Base-by-base conservation (phyloP, 2,888 invertebrate genomes). In the Pandemis cinnamomeana region DNA sequence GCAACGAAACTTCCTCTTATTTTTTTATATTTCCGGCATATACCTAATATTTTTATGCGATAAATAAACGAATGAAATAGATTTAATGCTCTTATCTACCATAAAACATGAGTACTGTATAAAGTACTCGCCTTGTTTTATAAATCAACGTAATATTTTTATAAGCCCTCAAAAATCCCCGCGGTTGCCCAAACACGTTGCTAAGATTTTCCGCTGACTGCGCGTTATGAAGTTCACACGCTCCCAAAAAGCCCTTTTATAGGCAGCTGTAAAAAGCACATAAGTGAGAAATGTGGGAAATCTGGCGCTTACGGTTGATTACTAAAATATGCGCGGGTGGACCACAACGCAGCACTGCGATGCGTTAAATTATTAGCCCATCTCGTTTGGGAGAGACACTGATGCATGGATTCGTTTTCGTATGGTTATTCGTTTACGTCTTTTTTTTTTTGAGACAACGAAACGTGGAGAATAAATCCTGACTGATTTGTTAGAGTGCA, bases 251-350 rank as follows among this genome's bases (percentile, higher is more conserved):
- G 46, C 58, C 63, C 58, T 72, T 72, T 72, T 72, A 72, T 69
- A 42, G 58, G 58, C 46, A 63, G 48, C 72, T 64, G 72, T 72
- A 72, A 72, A 72, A 72, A 72, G 41, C 68, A 60, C 69, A 68
- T 46, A 55, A 68, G 46, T 58, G 27, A 48, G 48, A 20, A 58
- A 63, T 72, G 55, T 55, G 67, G 44, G 42, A 61, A 70, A 75
- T 75, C 71, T 71, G 64, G 51, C 69, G 63, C 76, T 77, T 66
- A 75, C 67, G 60, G 76, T 79, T 83, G 83, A 86, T 86, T 84
- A 81, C 80, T 79, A 73, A 84, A 86, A 85, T 86, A 86, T 86
- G 78, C 84, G 78, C 76, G 77, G 75, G 71, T 55, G 70, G 60
- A 70, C 58, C 68, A 67, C 60, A 61, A 68, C 75, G 42, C 51